Conservation (phyloP, 2,797 vertebrate species). For the Sciurus vulgaris region DNA sequence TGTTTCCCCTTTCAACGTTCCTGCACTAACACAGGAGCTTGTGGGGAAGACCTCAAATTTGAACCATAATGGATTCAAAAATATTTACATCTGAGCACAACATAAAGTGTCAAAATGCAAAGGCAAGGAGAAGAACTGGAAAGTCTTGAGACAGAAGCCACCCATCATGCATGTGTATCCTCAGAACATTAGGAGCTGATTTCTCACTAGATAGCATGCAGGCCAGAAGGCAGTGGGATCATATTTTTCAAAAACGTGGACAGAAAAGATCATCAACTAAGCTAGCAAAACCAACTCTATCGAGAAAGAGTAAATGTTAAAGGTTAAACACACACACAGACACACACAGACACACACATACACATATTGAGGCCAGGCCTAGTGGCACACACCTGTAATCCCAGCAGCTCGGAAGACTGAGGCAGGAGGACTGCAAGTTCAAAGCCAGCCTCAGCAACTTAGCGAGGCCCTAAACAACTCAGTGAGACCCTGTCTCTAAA, state of each 20-base stretch:
- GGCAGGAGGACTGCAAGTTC: no score
- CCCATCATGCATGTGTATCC: not conserved
- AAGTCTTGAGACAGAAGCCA: not conserved
- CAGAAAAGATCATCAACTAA: not conserved
- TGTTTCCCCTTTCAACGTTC: no score
- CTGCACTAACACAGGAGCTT: no score
- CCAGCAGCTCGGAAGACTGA: no score
- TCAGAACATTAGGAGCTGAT: not conserved
- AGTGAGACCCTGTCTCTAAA: no score
- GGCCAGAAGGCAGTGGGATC: not conserved
- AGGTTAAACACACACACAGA: not conserved
- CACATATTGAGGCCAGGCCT: no score
- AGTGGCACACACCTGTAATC: no score
- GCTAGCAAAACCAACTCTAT: not conserved
- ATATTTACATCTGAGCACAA: not conserved
- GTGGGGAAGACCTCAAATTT: no score
- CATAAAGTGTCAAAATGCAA: not conserved
- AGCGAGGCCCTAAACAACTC: no score
- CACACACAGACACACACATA: no score
- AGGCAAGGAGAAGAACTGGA: not conserved
- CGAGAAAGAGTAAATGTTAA: not conserved
- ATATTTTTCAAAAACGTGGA: not conserved
- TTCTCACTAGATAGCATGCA: not conserved
- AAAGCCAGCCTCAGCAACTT: no score
- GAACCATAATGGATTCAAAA: not conserved